These are phyloP conservation scores for Phocoena phocoena DNA, from an alignment of 2,113 vertebrate genomes.

Conservation along the genomic window DNA sequence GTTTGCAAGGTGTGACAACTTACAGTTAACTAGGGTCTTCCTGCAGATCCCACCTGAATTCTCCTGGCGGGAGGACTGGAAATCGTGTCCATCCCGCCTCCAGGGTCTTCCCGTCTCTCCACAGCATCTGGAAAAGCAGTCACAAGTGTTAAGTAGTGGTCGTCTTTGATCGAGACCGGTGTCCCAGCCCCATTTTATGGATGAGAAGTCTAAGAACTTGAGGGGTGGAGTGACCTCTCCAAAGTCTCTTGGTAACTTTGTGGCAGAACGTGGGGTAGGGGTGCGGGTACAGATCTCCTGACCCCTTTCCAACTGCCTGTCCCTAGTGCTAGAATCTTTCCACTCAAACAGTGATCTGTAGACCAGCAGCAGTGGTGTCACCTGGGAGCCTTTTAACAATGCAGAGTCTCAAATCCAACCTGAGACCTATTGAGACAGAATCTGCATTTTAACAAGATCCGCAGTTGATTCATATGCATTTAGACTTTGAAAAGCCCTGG, in stretches of 20 bases:
- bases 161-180: neutral
- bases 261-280: neutral
- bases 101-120: neutral
- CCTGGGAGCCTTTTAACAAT: conserved; percentile 6
- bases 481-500: neutral
- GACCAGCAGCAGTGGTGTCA: neutral
- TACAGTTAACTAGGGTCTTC: neutral
- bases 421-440: neutral
- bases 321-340: neutral
- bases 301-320: neutral
- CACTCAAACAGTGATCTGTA: neutral
- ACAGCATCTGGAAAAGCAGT: neutral
- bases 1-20: neutral
- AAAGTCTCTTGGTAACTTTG: neutral
- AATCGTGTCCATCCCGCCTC: neutral
- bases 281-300: neutral
- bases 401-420: neutral
- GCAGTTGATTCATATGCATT: neutral
- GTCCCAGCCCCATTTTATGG: neutral
- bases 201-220: neutral
- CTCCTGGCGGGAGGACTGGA: neutral
- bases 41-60: neutral
- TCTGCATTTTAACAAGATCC: conserved; percentile 16
- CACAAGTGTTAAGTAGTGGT: neutral
- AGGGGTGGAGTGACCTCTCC: neutral